Evolutionary conservation across 2,113 vertebrate genomes (phyloP), one percentile per base, ranked within the genome.

Genomic region (Lamprotornis superbus): DNA sequence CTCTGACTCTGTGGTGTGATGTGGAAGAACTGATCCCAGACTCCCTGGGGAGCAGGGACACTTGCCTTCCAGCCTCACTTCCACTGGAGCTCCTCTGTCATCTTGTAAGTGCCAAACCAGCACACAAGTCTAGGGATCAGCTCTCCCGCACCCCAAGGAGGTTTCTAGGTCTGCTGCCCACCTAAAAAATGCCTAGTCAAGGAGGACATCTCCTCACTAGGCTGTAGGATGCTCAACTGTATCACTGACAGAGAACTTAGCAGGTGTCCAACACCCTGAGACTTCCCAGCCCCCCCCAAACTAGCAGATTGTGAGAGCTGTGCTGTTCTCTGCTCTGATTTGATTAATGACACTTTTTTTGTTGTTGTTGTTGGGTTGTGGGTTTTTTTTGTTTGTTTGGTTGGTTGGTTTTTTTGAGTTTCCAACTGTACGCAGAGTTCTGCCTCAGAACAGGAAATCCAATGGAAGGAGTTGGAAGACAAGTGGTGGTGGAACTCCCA

Each of bases 211-310:
- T 60, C 17, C 18, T 57, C 12, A 22, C 11, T 8, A 5, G 39
- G 4, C 12, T 0, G 0, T 3, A 37, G 50, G n/a, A 35, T 2
- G 2, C 37, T 65, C 47, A 8, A 20, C 13, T 9, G 2, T 6
- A 35, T 25, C 46, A 64, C 1, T 27, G 63, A 25, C 56, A 39
- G 39, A 35, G 63, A 44, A 21, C 12, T 57, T 28, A 2, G 17
- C 10, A 64, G 20, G 39, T 24, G 28, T 46, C 42, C 10, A 64
- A 5, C 23, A 8, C 35, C 23, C 7, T n/a, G 15, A 57, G 67
- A 19, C n/a, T 59, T 83, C 47, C n/a, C 61, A 89, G 42, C 8
- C 44, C 37, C 37, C 44, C 5, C 46, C 33, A n/a, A n/a, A 31
- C 20, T 5, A 55, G 35, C 30, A 37, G 33, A 55, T 5, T 8